Evolutionary conservation across 2,797 vertebrate species (phyloP).

Genomic region (Leptatherina wallacei): DNA sequence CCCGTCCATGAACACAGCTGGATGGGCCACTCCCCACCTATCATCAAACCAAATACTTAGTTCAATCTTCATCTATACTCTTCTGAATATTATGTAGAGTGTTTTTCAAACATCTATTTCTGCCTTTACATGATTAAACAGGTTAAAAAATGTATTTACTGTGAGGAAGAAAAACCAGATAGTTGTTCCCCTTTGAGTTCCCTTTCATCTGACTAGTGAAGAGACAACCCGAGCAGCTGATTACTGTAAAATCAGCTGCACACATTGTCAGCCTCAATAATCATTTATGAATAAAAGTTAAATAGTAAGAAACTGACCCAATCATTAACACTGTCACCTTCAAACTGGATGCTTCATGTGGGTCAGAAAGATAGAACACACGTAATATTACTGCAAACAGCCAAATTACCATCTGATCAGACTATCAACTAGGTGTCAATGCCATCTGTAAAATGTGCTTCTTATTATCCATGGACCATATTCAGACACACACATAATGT

Average conservation of each 20-base stretch:
- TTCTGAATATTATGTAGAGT: background rate
- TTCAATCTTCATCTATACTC: background rate
- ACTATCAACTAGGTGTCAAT: background rate
- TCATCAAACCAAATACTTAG: background rate
- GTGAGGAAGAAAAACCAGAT: slow-evolving; percentile 13
- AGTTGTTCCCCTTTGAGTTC: slow-evolving; percentile 20
- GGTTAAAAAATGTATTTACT: slow-evolving; percentile 2
- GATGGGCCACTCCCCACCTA: background rate
- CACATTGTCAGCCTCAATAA: slow-evolving; percentile 10
- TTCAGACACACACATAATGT: slow-evolving; percentile 38
- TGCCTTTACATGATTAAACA: background rate
- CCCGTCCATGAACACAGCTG: background rate
- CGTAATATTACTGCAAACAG: slow-evolving; percentile 1
- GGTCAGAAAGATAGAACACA: background rate
- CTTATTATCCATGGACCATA: slow-evolving; percentile 2
- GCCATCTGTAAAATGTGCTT: slow-evolving; percentile 15
- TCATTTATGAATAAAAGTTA: slow-evolving; percentile 15
- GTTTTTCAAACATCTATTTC: slow-evolving; percentile 1
- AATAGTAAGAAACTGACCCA: no score
- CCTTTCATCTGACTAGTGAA: slow-evolving; percentile 8
- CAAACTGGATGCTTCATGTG: background rate
- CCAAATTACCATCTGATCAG: background rate
- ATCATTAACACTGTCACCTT: background rate
- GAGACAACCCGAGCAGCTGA: slow-evolving; percentile 1
- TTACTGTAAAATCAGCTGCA: slow-evolving; percentile 13